Percentiles rank a stretch among this genome's conserved stretches.
Evolutionary conservation across 2,113 vertebrate genomes (phyloP).

Genomic region (Leucoraja erinaceus): DNA sequence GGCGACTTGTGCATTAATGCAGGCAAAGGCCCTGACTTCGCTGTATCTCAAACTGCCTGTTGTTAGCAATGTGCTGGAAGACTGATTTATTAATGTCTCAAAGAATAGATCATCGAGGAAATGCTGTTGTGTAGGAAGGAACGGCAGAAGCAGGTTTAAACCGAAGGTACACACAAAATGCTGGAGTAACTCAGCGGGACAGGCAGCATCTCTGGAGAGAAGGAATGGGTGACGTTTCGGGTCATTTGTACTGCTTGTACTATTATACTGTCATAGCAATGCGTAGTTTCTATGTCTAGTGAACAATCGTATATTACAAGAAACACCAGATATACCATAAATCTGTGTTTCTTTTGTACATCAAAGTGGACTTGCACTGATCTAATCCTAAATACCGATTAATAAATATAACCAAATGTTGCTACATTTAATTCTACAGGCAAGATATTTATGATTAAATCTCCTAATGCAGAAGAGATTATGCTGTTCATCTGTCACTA

Average conservation of each 20-base stretch:
- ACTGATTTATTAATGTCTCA: background rate
- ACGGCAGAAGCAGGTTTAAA: too few species aligned
- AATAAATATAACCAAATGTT: background rate
- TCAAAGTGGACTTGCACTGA: background rate
- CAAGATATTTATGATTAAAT: background rate
- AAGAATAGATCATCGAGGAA: background rate
- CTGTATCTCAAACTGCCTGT: background rate
- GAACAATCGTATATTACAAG: background rate
- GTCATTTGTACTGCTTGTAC: too few species aligned
- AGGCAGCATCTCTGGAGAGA: too few species aligned
- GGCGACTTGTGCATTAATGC: slow-evolving; percentile 22
- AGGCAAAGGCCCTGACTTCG: slow-evolving; percentile 14
- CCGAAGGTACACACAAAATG: too few species aligned
- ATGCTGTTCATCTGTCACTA: background rate
- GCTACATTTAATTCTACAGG: background rate
- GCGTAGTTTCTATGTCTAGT: background rate
- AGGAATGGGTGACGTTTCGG: too few species aligned
- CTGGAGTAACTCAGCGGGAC: too few species aligned
- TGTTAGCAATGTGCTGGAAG: background rate
- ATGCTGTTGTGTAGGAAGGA: background rate
- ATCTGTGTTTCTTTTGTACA: background rate
- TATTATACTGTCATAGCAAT: background rate
- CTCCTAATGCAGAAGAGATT: background rate
- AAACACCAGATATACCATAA: background rate
- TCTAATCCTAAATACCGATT: background rate